Percentiles rank a stretch among this genome's conserved stretches.
phyloP scores from a whole-genome alignment of 37 sponge, comb jelly and placozoan genomes.

The Beroe forskalii region DNA sequence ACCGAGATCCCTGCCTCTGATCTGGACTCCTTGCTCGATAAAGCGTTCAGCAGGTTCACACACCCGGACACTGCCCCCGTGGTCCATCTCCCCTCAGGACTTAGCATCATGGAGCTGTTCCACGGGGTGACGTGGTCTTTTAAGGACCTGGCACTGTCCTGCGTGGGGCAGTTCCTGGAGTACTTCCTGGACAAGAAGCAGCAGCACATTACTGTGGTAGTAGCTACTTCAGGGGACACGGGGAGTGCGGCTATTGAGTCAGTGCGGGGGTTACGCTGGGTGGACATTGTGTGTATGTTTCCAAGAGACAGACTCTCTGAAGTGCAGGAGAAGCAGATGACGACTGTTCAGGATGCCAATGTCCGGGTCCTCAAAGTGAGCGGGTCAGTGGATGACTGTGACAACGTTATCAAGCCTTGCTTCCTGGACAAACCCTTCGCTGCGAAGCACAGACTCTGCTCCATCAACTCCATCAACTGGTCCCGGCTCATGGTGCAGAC shows the following conservation, averaged over 20 bases:
- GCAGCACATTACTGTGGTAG: constrained; percentile 63
- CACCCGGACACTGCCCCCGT: constrained; percentile 65
- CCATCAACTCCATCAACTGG: constrained; percentile 71
- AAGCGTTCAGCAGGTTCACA: constrained; percentile 65
- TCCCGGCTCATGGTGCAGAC: constrained; percentile 72
- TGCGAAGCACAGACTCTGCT: constrained; percentile 66
- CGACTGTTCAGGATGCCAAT: constrained; percentile 69
- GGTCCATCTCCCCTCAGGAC: constrained; percentile 33
- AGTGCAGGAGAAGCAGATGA: constrained; percentile 77
- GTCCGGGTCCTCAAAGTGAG: constrained; percentile 67
- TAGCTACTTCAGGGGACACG: constrained; percentile 77
- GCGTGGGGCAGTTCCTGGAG: constrained; percentile 64
- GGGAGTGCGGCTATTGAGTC: constrained; percentile 75
- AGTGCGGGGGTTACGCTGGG: constrained; percentile 51
- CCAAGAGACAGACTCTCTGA: constrained; percentile 67
- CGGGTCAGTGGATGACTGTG: constrained; percentile 69
- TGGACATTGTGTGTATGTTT: constrained; percentile 69
- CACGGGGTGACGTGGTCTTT: constrained; percentile 79
- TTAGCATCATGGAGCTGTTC: constrained; percentile 69
- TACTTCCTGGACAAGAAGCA: constrained; percentile 66
- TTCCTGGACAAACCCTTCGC: constrained; percentile 67
- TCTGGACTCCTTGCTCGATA: constrained; percentile 64
- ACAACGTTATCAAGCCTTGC: constrained; percentile 56
- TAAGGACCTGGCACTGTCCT: constrained; percentile 71
- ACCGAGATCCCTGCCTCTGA: constrained; percentile 68